Base-by-base conservation (phyloP, 2,113 vertebrate species). In the Epinephelus fuscoguttatus region DNA sequence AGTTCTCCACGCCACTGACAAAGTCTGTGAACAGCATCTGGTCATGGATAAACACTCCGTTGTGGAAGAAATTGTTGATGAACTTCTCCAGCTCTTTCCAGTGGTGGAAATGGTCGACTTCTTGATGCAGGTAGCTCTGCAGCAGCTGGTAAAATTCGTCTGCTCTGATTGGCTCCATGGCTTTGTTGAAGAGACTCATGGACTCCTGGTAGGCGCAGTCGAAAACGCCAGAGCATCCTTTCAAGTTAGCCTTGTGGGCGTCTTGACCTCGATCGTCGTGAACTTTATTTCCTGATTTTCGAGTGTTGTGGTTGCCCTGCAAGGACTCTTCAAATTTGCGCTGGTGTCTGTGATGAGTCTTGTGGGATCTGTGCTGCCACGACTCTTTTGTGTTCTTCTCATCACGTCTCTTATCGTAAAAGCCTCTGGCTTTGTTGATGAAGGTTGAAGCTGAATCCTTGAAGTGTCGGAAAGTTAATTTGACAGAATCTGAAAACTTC, bases 401-500 rank as follows among this genome's bases (percentile, higher is more conserved):
- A 59, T 91, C 89, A 17, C 4, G 83, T 72, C 56, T 88, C 81
- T 84, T 92, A 12, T 94, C 87, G 6, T 93, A 90, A 75, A 92
- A 95, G 12, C 91, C 94, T 70, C 93, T 91, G 69, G 96, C 96
- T 83, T 96, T 97, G 84, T 97, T 95, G 67, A 99, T 96, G 60
- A 98, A 95, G 13, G 85, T 96, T 5, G 95, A 96, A 17, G 98
- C 98, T 0, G 94, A 97, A 69, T 98, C 95, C 94, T 98, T 99
- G 85, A 99, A 99, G 84, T 98, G 95, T 82, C 96, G 95, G 88
- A 99, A 98, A 1, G 98, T 99, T 0, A 96, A 97, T 88, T 98
- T 99, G 1, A 99, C 97, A 0, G 98, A 99, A 93, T 99, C 97
- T 0, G 98, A 99, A 89, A 99, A 99, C 84, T 98, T 99, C 83